Base-by-base conservation (phyloP, 2,888 invertebrate genomes). In the Chrysolina americana region DNA sequence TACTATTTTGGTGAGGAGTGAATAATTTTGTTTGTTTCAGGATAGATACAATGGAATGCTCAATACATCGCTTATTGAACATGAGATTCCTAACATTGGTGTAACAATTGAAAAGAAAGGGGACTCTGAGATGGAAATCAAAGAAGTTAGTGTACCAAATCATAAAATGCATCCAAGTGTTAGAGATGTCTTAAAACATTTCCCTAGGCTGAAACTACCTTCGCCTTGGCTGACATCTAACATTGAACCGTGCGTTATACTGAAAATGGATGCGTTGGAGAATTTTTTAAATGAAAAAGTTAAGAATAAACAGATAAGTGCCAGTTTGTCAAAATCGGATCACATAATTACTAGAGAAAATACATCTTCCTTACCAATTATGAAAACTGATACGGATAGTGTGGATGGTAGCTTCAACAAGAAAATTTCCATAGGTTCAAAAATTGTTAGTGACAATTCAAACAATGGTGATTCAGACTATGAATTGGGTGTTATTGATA, bases 261-360 rank as follows among this genome's bases (percentile, higher is more conserved):
- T 83, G 62, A 50, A 77, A 19, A 79, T 78, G 65, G 78, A 78
- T 56, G 79, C 78, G 62, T 80, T 83, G 0, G 82, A 82, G 71
- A 70, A 76, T 11, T 82, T 79, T 65, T 79, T 77, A 28, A 74
- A 69, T 73, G 6, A 59, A 2, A 15, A 28, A 8, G n/a, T 9
- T n/a, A 19, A 36, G 59, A 28, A 15, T 13, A n/a, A 59, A 28
- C 59, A 59, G 36, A 36, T 13, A 19, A 19, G 11, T 44, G 44
- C 1, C 59, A 36, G 5, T 28, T 15, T 15, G 28, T 9, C 36
- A 5, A 59, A 59, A n/a, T 1, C n/a, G 6, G 59, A 59, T 6
- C 23, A 28, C 0, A 36, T 11, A 59, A 36, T 36, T 36, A 8
- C 36, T 8, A 8, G 8, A 36, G 36, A 8, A 36, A 36, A 36